Evolutionary conservation across 2,888 invertebrate species (phyloP), one percentile per base, ranked within the genome.

Genomic region (Octonoba sinensis): DNA sequence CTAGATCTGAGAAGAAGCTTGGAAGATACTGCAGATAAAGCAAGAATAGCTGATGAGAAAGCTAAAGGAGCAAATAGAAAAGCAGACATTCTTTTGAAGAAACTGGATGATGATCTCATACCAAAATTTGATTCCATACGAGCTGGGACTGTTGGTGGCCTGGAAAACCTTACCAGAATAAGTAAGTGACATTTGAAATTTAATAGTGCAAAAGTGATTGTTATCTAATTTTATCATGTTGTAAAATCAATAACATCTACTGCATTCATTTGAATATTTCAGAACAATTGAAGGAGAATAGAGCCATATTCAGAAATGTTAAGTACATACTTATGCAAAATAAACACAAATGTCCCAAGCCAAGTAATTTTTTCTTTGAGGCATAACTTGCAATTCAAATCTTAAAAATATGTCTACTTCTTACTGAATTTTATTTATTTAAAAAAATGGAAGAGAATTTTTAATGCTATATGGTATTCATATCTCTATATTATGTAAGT

Each of bases 81-180:
- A 56, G 78, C 84, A n/a, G 83, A 85, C 59, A 65, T 59, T 3
- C 71, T 85, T 8, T 65, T 75, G 12, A 44, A 77, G 13, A 46
- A 74, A 57, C 77, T 86, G 20, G 70, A 71, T 12, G 69, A 74
- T 51, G 84, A 85, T 44, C 73, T 85, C 1, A 20, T 59, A 18
- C 83, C 84, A 3, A 79, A 82, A 56, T 73, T 84, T 15, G 84
- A 85, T 59, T 78, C 83, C 15, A 67, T 85, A 20, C 76, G 67
- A 13, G 83, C 85, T 8, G 85, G 84, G 6, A 82, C 85, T n/a
- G 74, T 81, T 15, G 76, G 83, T 4, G 85, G 84, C 22, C 65
- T 86, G 24, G 85, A 84, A 22, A 85, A 85, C 54, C 71, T 85
- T 16, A 85, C 84, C 18, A 76, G 75, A 73, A 84, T 85, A 46